A percentile compares a stretch with the other conserved stretches of the same genome.
These are phyloP conservation scores for Drosophila obscura DNA, from an alignment of 1,140 invertebrate genomes.

Conservation along the genomic window DNA sequence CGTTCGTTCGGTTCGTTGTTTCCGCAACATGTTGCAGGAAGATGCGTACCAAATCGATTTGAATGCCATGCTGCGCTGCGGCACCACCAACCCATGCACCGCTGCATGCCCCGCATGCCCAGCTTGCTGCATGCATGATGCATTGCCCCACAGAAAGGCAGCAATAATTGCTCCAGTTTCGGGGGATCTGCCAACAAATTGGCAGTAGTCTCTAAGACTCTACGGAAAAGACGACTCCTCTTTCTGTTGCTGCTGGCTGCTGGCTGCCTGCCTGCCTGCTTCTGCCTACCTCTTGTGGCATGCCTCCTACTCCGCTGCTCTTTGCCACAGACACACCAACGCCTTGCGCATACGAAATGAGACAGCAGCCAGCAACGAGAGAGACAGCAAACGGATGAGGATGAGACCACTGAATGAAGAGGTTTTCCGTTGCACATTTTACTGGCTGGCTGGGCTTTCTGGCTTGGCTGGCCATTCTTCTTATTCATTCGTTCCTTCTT, in stretches of 20 bases:
- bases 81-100: background rate
- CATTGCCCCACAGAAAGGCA: background rate
- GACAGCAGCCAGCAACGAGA: conserved; percentile 47
- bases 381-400: conserved; percentile 15
- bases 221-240: conserved; percentile 1
- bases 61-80: conserved; percentile 53
- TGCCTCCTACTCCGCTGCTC: conserved; percentile 25
- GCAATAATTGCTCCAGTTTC: conserved; percentile 60
- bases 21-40: conserved; percentile 73
- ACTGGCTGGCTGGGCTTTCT: conserved; percentile 14
- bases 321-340: conserved; percentile 44
- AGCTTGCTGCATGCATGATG: no score
- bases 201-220: conserved; percentile 14
- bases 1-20: conserved; percentile 44
- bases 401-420: conserved; percentile 71
- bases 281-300: background rate
- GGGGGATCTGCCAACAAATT: conserved; percentile 40
- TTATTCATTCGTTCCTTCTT: conserved; percentile 36
- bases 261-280: conserved; percentile 1
- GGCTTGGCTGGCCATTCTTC: conserved; percentile 58
- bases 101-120: background rate
- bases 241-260: no score
- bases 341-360: conserved; percentile 77
- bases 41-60: conserved; percentile 80
- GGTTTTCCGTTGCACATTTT: conserved; percentile 68